Percentiles rank a stretch among this genome's conserved stretches.
phyloP scores from a whole-genome alignment of 2,888 invertebrate genomes.

The Limnephilus rhombicus region DNA sequence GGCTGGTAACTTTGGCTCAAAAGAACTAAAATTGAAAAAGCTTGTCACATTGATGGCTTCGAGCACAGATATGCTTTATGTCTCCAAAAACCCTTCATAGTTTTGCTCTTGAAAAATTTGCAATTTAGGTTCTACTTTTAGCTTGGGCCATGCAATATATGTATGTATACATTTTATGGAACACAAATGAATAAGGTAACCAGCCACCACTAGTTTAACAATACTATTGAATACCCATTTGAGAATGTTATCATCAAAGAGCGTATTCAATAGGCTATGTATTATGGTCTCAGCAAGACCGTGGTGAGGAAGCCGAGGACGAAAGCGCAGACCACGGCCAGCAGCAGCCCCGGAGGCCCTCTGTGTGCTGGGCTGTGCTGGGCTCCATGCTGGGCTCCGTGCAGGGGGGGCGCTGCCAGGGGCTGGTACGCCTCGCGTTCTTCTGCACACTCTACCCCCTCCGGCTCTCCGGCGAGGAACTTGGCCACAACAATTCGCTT shows the following conservation, averaged over 20 bases:
- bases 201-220: neutral
- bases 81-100: neutral
- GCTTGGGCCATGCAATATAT: too few species aligned
- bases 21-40: neutral
- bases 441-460: constrained; percentile 69
- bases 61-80: neutral
- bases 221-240: constrained; percentile 10
- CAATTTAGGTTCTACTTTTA: too few species aligned
- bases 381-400: constrained; percentile 71
- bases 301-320: constrained; percentile 82
- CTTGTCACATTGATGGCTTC: neutral
- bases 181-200: neutral
- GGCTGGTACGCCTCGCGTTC: constrained; percentile 75
- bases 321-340: constrained; percentile 85
- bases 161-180: too few species aligned
- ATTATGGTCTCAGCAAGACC: constrained; percentile 77
- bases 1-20: neutral
- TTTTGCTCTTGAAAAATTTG: neutral
- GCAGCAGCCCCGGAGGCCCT: constrained; percentile 82
- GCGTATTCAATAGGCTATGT: neutral
- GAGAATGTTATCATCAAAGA: neutral
- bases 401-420: constrained; percentile 67
- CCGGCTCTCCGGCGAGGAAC: constrained; percentile 78
- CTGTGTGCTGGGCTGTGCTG: constrained; percentile 72
- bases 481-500: constrained; percentile 84